Evolutionary conservation across 2,113 vertebrate genomes (phyloP).

Genomic region (Calyptommatus sinebrachiatus): DNA sequence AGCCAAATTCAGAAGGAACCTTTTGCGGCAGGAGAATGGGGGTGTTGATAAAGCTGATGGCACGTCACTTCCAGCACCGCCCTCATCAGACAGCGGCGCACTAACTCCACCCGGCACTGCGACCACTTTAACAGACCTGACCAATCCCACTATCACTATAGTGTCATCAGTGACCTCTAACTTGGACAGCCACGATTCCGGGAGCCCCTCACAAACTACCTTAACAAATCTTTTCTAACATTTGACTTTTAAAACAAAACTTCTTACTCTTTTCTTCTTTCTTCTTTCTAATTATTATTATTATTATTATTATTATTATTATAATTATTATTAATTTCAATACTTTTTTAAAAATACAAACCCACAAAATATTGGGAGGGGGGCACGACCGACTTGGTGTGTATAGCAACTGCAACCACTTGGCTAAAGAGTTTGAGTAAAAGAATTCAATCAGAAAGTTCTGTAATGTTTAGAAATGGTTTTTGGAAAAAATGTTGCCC

Average conservation of each 20-base stretch:
- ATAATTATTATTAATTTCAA: conserved; percentile 73
- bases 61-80: conserved; percentile 91
- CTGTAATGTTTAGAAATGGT: conserved; percentile 64
- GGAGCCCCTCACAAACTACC: conserved; percentile 98
- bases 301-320: conserved; percentile 67
- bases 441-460: conserved; percentile 61
- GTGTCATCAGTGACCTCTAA: conserved; percentile 97
- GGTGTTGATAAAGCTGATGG: conserved; percentile 99
- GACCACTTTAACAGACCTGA: conserved; percentile 99
- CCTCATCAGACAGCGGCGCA: conserved; percentile 97
- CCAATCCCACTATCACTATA: conserved; percentile 98
- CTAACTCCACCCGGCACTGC: conserved; percentile 95
- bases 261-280: conserved; percentile 38
- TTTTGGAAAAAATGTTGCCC: conserved; percentile 44
- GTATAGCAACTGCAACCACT: conserved; percentile 86
- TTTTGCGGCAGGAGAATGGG: conserved; percentile 99
- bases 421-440: conserved; percentile 84
- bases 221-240: conserved; percentile 99
- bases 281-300: conserved; percentile 53
- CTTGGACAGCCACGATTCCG: conserved; percentile 98
- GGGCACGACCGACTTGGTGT: conserved; percentile 77
- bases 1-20: conserved; percentile 99
- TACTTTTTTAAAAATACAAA: conserved; percentile 42
- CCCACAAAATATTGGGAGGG: conserved; percentile 77
- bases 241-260: conserved; percentile 61